Evolutionary conservation across 2,888 invertebrate species (phyloP).

Genomic region (Linhomoeus sp.): DNA sequence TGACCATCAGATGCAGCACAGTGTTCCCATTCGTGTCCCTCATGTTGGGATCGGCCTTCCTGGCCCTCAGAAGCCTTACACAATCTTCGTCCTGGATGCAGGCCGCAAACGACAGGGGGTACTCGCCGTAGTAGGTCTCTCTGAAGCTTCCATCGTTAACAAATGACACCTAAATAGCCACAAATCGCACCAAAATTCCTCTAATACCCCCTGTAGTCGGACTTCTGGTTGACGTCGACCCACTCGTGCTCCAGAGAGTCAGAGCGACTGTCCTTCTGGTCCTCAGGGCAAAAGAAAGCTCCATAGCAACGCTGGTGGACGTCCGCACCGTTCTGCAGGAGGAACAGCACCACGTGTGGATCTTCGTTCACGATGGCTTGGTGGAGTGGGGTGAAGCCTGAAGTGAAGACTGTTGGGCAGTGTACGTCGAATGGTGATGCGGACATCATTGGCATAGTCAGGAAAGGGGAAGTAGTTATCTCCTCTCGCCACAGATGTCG

Average conservation of each 20-base stretch:
- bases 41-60: conserved; percentile 78
- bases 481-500: too few relatives aligned
- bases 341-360: conserved; percentile 83
- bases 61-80: conserved; percentile 71
- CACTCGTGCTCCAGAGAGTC: conserved; percentile 78
- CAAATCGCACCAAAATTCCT: too few relatives aligned
- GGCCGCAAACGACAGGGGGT: conserved; percentile 83
- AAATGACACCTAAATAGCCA: too few relatives aligned
- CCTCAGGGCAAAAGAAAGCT: conserved; percentile 91
- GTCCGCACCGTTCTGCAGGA: conserved; percentile 72
- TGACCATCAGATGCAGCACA: conserved; percentile 82
- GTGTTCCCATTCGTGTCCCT: conserved; percentile 96
- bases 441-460: too few relatives aligned
- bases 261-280: conserved; percentile 61
- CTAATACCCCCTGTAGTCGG: conserved; percentile 69
- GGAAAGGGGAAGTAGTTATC: too few relatives aligned
- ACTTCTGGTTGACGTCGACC: conserved; percentile 57
- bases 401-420: too few relatives aligned
- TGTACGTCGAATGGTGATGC: too few relatives aligned
- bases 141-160: too few relatives aligned
- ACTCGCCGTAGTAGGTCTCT: conserved; percentile 97
- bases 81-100: conserved; percentile 92
- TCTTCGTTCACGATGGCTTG: conserved; percentile 97
- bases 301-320: conserved; percentile 68
- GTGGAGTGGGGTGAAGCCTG: conserved; percentile 49